Conservation (phyloP, 2,797 vertebrate species). For the Antrozous pallidus region DNA sequence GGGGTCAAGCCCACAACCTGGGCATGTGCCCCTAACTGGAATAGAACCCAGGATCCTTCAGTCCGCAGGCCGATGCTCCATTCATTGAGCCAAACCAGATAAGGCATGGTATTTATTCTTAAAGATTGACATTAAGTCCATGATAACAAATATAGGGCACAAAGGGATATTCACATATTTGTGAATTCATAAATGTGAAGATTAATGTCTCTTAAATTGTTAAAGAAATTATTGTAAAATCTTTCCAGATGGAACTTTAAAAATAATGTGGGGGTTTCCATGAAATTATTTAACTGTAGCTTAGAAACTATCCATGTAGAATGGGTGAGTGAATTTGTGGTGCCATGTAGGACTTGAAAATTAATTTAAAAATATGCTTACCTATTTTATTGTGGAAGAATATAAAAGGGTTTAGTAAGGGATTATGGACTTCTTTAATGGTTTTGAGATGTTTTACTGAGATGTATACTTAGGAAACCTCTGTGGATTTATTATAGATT, state of each 20-base stretch:
- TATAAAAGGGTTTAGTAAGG: slow-evolving; percentile 19
- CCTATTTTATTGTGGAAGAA: not conserved
- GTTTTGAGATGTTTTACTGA: slow-evolving; percentile 22
- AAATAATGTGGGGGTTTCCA: not conserved
- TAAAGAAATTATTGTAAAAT: not conserved
- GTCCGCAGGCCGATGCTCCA: not conserved
- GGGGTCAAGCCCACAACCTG: not conserved
- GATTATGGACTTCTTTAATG: not conserved
- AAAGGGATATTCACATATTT: not conserved
- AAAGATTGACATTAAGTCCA: not conserved
- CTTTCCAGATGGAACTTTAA: slow-evolving; percentile 32
- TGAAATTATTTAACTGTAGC: not conserved
- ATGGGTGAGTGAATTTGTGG: not conserved
- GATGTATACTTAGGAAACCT: not conserved
- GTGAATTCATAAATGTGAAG: slow-evolving; percentile 13
- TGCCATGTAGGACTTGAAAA: not conserved
- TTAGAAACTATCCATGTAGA: not conserved
- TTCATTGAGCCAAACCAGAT: not conserved
- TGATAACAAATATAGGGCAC: not conserved
- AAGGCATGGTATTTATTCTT: not conserved
- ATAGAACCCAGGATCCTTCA: not conserved
- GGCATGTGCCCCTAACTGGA: not conserved
- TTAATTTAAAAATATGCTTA: not conserved
- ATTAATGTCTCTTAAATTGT: not conserved
- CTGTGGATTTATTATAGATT: not conserved